Evolutionary conservation across 2,113 vertebrate species (phyloP), one percentile per base, ranked within the genome.

Genomic region (Coptodon bakossiorum): DNA sequence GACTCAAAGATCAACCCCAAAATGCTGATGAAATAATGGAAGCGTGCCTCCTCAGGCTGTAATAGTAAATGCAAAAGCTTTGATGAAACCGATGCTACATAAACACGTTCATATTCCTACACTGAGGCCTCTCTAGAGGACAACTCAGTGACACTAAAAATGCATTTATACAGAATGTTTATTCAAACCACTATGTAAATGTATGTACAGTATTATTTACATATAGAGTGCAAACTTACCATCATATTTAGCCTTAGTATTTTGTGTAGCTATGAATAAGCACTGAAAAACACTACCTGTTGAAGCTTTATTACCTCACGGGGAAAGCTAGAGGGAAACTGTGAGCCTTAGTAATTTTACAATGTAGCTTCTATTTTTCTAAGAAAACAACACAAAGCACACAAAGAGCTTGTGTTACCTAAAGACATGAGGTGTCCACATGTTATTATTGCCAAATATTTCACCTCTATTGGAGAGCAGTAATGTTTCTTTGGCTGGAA

Each of bases 291-390:
- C 59, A 50, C 82, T 84, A 84, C 81, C 83, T 84, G 86, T 83
- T 82, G 48, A 80, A 78, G 89, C 86, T 91, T 89, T 57, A 38
- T 88, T 88, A 94, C 83, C 91, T 92, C 89, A 88, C 24, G 36
- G 80, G 78, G 71, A 86, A 86, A 56, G 66, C 80, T 12, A 22
- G 38, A 82, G 83, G 54, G 52, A 82, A 88, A 86, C 66, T 71
- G 73, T 81, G 66, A 88, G 43, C 71, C 63, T 19, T 52, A 86
- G 76, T 53, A 81, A 59, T 66, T 85, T 36, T 63, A 80, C 50
- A 86, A 79, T 40, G 80, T 86, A 89, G 88, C 80, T 76, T 91
- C 79, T 93, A 92, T 95, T 91, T 91, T 91, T 89, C 81, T 82
- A 81, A 83, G 83, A 86, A 81, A 84, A 81, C 63, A 57, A 40